Evolutionary conservation across 2,113 vertebrate species (phyloP), one percentile per base, ranked within the genome.

Genomic region (Hypomesus transpacificus): DNA sequence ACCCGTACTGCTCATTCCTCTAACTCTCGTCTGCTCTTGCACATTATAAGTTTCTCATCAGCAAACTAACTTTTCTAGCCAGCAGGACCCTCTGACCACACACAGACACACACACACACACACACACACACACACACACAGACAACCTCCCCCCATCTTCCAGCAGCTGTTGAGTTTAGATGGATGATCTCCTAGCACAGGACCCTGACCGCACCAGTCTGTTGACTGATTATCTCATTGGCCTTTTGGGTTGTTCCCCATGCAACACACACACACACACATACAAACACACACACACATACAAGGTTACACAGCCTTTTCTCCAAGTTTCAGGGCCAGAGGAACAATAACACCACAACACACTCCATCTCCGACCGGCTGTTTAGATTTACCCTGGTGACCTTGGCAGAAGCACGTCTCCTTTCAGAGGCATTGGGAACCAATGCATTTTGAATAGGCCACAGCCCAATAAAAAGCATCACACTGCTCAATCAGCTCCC

Each of bases 181-280:
- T 87, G 86, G 86, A 90, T 86, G 82, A 80, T 82, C 82, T 79
- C 70, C 80, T 78, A 76, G 87, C 61, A 80, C 79, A 62, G 77
- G 79, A 87, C 85, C 87, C 85, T 88, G 89, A 86, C 89, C 83
- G 39, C 9, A 81, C 75, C 82, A 79, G 76, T 80, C 77, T 74
- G 74, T 79, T 90, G 90, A 92, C 80, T 88, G 85, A 91, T 90
- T 85, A 90, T 83, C 81, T 75, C 75, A n/a, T 20, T 76, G 84
- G 74, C 85, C 83, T 76, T 75, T 82, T 79, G 77, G 75, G 78
- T 71, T 73, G 78, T 74, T 76, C 75, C 73, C 22, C 60, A 66
- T 51, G 56, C n/a, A 56, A 72, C 39, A 17, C 1, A 65, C 18
- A 18, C n/a, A 16, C 26, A 21, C 28, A 56, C 62, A 31, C 22